These are phyloP conservation scores for Parotocinclus haroldoi DNA, from an alignment of 2,797 vertebrate genomes.

Conservation along the genomic window DNA sequence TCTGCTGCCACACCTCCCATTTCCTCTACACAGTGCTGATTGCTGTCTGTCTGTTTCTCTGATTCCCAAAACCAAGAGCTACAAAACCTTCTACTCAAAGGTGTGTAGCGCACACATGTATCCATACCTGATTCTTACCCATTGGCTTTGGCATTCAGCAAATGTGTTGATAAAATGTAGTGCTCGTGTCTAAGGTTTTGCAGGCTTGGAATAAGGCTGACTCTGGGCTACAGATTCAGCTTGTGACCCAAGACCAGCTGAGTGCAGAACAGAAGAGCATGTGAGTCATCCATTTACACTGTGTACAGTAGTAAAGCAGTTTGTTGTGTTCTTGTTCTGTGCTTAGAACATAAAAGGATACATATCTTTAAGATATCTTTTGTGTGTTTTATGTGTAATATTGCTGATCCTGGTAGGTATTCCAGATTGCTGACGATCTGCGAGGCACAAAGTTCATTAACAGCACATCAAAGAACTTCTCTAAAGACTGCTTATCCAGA, in stretches of 20 bases:
- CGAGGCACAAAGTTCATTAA: slow-evolving; percentile 67
- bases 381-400: slow-evolving; percentile 11
- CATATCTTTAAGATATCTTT: too few relatives aligned
- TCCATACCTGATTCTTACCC: not conserved
- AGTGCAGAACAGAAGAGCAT: slow-evolving; percentile 79
- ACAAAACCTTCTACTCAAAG: slow-evolving; percentile 72
- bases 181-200: slow-evolving; percentile 76
- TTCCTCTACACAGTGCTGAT: slow-evolving; percentile 77
- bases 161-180: slow-evolving; percentile 15
- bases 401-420: slow-evolving; percentile 68
- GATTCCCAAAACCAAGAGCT: slow-evolving; percentile 83
- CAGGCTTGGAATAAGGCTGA: slow-evolving; percentile 78
- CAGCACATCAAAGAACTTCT: slow-evolving; percentile 73
- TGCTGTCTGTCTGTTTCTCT: slow-evolving; percentile 82
- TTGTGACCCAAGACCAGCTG: slow-evolving; percentile 78
- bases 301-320: slow-evolving; percentile 12
- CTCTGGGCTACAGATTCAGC: slow-evolving; percentile 73
- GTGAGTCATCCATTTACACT: slow-evolving; percentile 65
- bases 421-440: slow-evolving; percentile 79
- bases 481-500: slow-evolving; percentile 74
- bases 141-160: not conserved
- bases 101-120: slow-evolving; percentile 20
- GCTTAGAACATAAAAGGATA: not conserved
- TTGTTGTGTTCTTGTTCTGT: slow-evolving; percentile 14
- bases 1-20: slow-evolving; percentile 82